These are phyloP conservation scores for Sepiola atlantica DNA, from an alignment of 2,888 invertebrate genomes.

Conservation along the genomic window DNA sequence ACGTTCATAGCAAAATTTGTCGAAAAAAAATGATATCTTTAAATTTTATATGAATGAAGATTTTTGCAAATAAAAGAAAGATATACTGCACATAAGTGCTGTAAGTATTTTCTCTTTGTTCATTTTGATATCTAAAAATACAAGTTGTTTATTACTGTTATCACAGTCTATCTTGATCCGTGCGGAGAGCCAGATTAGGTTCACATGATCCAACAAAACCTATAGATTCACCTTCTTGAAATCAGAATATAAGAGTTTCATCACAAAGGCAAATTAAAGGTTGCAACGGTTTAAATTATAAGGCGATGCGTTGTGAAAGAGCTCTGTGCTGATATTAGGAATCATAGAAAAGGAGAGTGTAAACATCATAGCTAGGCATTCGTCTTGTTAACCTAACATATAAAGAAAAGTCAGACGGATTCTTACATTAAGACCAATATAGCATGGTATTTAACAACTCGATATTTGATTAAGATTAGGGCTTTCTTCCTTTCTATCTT, in stretches of 20 bases:
- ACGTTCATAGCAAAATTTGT: background rate
- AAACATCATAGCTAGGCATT: background rate
- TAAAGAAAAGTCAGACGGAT: background rate
- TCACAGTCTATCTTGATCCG: background rate
- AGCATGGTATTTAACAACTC: no score
- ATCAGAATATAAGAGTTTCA: no score
- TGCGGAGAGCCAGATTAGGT: background rate
- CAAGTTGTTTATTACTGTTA: background rate
- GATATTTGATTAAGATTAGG: no score
- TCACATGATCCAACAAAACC: no score
- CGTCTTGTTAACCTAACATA: background rate
- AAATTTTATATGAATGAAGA: no score
- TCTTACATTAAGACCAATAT: background rate
- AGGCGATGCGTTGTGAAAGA: background rate
- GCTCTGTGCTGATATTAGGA: background rate
- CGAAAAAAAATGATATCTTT: background rate
- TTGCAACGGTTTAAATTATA: background rate
- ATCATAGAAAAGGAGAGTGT: background rate
- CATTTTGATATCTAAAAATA: background rate
- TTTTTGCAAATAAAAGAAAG: no score
- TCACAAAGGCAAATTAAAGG: background rate
- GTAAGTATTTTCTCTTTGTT: background rate
- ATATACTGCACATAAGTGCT: no score
- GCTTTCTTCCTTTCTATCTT: no score
- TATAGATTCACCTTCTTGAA: no score